These are phyloP conservation scores for Phylloscopus trochiloides DNA, from an alignment of 2,113 vertebrate species.

Conservation along the genomic window DNA sequence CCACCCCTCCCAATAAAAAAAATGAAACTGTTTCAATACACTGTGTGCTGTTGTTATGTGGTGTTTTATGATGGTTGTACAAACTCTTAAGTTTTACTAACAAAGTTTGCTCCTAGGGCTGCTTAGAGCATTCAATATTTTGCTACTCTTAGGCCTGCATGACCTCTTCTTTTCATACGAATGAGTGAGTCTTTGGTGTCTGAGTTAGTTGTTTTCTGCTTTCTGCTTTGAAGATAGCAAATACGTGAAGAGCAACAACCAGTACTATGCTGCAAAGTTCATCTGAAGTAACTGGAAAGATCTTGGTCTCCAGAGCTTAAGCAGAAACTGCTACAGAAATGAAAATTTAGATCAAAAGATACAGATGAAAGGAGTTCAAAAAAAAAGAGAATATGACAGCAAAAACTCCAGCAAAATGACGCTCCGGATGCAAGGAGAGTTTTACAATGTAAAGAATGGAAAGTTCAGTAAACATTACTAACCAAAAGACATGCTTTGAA, in stretches of 20 bases:
- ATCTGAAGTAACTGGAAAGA: not conserved
- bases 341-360: not conserved
- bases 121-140: not conserved
- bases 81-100: not conserved
- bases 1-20: not conserved
- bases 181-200: not conserved
- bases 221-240: not conserved
- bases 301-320: not conserved
- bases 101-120: not conserved
- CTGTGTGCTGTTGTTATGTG: not conserved
- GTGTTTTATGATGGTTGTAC: not conserved
- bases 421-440: not conserved
- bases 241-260: not conserved
- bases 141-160: not conserved
- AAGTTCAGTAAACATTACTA: not conserved
- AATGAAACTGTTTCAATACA: not conserved
- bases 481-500: not conserved
- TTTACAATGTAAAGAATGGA: not conserved
- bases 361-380: not conserved
- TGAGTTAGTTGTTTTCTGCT: not conserved
- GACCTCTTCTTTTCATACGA: not conserved
- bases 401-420: not conserved
- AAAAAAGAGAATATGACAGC: not conserved
- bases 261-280: not conserved
- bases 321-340: not conserved